These are phyloP conservation scores for Molorchus minor DNA, from an alignment of 2,888 invertebrate genomes.

Conservation along the genomic window DNA sequence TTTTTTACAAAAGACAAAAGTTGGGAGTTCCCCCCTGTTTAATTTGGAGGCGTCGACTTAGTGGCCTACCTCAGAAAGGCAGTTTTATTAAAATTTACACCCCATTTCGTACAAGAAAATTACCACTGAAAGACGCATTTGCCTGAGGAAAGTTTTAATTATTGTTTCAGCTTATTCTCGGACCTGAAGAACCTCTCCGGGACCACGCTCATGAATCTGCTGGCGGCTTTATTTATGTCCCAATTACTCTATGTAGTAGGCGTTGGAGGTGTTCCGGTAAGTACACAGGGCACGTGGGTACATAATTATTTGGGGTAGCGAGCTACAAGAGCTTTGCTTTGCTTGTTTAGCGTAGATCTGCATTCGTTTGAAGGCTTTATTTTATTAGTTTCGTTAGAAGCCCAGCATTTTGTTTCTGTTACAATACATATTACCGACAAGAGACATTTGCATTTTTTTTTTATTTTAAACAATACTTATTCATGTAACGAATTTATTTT, in stretches of 20 bases:
- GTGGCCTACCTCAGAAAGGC: too few relatives aligned
- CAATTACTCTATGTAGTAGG: slow-evolving; percentile 74
- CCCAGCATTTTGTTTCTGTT: too few relatives aligned
- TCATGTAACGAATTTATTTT: too few relatives aligned
- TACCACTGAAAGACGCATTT: not conserved
- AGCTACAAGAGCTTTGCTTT: not conserved
- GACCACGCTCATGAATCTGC: slow-evolving; percentile 72
- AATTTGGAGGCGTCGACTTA: too few relatives aligned
- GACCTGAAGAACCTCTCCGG: slow-evolving; percentile 73
- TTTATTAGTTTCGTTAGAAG: too few relatives aligned
- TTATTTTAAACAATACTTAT: too few relatives aligned
- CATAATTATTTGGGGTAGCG: too few relatives aligned
- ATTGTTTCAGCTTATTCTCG: slow-evolving; percentile 72
- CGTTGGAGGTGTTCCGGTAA: slow-evolving; percentile 73
- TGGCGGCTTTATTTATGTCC: slow-evolving; percentile 74
- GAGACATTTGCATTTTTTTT: too few relatives aligned
- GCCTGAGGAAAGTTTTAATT: slow-evolving; percentile 32
- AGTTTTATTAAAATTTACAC: not conserved
- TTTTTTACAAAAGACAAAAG: too few relatives aligned
- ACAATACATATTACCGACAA: too few relatives aligned
- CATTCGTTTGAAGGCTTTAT: not conserved
- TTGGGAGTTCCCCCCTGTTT: too few relatives aligned
- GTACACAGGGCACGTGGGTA: slow-evolving; percentile 38
- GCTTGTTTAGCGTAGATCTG: not conserved
- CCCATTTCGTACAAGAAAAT: not conserved